Evolutionary conservation across 2,888 invertebrate genomes (phyloP), one percentile per base, ranked within the genome.

Genomic region (Crioceris asparagi): DNA sequence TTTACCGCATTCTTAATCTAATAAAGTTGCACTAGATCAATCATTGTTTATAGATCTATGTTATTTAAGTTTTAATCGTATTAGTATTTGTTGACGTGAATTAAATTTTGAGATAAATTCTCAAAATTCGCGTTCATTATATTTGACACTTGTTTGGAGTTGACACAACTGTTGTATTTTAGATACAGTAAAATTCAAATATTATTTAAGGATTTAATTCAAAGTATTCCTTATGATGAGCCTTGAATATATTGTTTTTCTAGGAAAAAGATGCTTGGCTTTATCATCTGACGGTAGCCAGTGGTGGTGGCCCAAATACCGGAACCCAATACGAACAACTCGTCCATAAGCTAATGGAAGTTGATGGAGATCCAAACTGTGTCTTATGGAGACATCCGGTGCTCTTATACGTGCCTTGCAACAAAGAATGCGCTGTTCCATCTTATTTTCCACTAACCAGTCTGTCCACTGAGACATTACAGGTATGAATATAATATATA

Each of bases 251-350:
- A 29, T 25, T 15, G 27, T 45, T 27, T 36, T 50, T 47, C 12
- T 44, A 61, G 59, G 96, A 96, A 61, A 92, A 93, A 64, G 94
- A 91, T 59, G 77, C 80, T 45, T 85, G 84, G 83, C 58, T 85
- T 39, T 85, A 85, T 57, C 83, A 85, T 54, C 62, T 85, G 44
- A 93, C 92, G 0, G 87, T 96, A 8, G 94, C 94, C 0, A 90
- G 92, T 37, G 92, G 92, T 3, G 91, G 88, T 4, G 86, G 88
- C 0, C 80, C 86, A 3, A 85, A 83, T 56, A 86, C 83, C 27
- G 96, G 94, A 33, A 94, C 96, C 1, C 91, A 93, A 60, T 96
- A 91, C 61, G 97, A 97, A 60, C 92, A 96, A 59, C 71, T 96
- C 11, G 80, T 94, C 29, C 92, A 94, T 63, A 90, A 92, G 62